Percentiles rank a stretch among this genome's conserved stretches.
These are phyloP conservation scores for Taeniopygia guttata DNA, from an alignment of 2,797 vertebrate species.

Conservation along the genomic window DNA sequence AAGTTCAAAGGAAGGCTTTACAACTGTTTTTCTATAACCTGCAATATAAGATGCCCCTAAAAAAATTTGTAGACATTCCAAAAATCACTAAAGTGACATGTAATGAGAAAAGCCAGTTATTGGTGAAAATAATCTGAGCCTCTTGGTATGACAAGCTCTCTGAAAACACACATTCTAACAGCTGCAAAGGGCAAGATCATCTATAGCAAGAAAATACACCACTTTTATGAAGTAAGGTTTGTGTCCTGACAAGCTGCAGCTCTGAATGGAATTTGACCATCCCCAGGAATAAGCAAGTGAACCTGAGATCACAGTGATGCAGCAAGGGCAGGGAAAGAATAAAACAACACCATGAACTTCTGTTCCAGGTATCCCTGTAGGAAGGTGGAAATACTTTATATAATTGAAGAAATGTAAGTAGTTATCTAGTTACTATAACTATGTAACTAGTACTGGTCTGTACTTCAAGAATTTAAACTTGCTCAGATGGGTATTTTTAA, in stretches of 20 bases:
- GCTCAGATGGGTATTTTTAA: neutral
- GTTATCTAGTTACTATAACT: neutral
- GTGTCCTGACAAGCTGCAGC: neutral
- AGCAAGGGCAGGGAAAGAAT: neutral
- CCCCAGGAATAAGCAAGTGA: neutral
- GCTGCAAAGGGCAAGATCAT: neutral
- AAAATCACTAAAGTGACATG: neutral
- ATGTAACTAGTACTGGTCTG: too few species aligned
- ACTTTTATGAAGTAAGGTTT: neutral
- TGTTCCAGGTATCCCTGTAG: neutral
- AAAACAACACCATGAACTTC: neutral
- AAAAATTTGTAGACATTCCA: neutral
- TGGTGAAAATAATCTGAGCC: neutral
- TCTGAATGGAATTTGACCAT: neutral
- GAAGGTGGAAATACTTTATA: neutral
- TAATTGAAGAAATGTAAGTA: neutral
- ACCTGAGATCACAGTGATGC: neutral
- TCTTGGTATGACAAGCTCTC: neutral
- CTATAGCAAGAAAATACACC: neutral
- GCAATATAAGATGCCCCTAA: neutral
- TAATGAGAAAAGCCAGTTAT: neutral
- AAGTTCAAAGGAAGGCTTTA: neutral
- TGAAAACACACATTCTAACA: neutral
- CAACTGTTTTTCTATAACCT: neutral
- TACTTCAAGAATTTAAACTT: neutral